Conservation (phyloP, 2,113 vertebrate species). For the Excalfactoria chinensis region DNA sequence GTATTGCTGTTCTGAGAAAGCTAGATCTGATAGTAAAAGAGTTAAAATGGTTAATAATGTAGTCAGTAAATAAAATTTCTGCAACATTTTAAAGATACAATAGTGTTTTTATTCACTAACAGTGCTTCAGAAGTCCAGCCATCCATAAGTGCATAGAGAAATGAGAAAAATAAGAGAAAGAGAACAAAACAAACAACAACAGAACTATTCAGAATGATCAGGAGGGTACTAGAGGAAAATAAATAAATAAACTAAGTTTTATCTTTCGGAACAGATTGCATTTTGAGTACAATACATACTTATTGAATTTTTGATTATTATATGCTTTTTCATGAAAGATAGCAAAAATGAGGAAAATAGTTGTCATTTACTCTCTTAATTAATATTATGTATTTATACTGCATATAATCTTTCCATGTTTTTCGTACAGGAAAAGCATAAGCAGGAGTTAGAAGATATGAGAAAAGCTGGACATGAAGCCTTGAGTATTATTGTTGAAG, state of each 20-base stretch:
- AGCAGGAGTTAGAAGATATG: conserved; percentile 81
- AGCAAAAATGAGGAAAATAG: background rate
- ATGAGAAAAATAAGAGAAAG: background rate
- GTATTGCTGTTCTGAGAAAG: background rate
- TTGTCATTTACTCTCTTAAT: background rate
- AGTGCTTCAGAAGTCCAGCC: background rate
- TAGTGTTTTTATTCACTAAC: background rate
- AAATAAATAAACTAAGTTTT: background rate
- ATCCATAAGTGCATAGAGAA: background rate
- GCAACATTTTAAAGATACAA: background rate
- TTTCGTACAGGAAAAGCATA: conserved; percentile 81
- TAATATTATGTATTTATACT: background rate
- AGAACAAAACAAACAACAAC: background rate
- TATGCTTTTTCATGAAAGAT: background rate
- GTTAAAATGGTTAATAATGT: background rate
- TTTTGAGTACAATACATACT: background rate
- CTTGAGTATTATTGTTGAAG: conserved; percentile 84
- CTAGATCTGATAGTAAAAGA: background rate
- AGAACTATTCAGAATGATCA: background rate
- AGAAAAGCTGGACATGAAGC: conserved; percentile 84
- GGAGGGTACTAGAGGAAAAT: background rate
- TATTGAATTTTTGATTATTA: background rate
- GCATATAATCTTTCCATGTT: background rate
- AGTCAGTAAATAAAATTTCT: background rate
- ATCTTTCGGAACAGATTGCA: background rate